These are phyloP conservation scores for Halichoerus grypus DNA, from an alignment of 2,113 vertebrate genomes.

Conservation along the genomic window DNA sequence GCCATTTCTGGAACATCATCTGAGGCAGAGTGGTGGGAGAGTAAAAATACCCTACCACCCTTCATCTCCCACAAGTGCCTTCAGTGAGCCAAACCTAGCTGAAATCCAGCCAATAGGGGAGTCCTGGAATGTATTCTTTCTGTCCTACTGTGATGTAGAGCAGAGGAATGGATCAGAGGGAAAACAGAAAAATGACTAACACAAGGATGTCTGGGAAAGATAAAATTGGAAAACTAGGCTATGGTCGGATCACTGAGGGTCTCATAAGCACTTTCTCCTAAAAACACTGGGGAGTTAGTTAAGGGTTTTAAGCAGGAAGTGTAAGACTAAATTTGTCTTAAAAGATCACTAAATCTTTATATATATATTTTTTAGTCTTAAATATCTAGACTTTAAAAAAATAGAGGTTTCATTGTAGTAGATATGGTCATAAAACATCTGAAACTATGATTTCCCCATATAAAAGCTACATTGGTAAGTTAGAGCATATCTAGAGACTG, in stretches of 20 bases:
- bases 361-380: background rate
- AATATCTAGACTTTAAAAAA: background rate
- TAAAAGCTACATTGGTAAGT: slow-evolving; percentile 44
- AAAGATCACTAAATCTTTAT: slow-evolving; percentile 4
- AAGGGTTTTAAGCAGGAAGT: slow-evolving; percentile 9
- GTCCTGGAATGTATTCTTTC: background rate
- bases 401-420: background rate
- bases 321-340: slow-evolving; percentile 27
- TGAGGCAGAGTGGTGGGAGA: background rate
- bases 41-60: background rate
- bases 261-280: background rate
- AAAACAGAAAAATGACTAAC: background rate
- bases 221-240: background rate
- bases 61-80: background rate
- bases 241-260: background rate
- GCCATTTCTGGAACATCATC: background rate
- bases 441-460: slow-evolving; percentile 12
- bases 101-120: background rate
- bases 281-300: background rate
- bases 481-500: background rate
- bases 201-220: background rate
- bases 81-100: background rate
- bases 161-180: background rate
- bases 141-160: background rate
- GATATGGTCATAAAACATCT: slow-evolving; percentile 24